Base-by-base conservation (phyloP, 2,113 vertebrate genomes). In the Lepus timidus region DNA sequence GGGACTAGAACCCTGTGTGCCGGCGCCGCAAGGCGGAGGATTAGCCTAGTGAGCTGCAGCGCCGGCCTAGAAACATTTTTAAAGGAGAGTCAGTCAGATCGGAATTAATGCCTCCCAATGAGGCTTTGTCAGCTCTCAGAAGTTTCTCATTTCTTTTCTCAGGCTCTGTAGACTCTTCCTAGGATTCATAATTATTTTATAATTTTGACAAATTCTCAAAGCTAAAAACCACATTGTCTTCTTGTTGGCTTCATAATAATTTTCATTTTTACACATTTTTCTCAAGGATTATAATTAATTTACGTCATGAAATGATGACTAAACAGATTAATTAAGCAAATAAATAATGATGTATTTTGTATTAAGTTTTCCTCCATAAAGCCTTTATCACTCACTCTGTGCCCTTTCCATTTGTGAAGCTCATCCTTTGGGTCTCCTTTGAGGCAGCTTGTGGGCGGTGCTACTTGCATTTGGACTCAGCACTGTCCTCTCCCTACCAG, bases 251-350 rank as follows among this genome's bases (percentile, higher is more conserved):
- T 81, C 27, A 61, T 62, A 71, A 27, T 62, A 14, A 27, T 80
- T 94, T 25, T 93, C n/a, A 68, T 39, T 86, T 78, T 91, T 23
- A 86, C 10, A 6, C 61, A 5, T 82, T 78, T 91, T 94, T 92
- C 39, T 90, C 74, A 58, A 78, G 19, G 8, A 62, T 74, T 82
- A 49, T 67, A 85, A 36, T 27, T 82, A 25, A 29, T 16, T 92
- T 76, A 75, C 22, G 11, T 71, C 27, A 74, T 58, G 16, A 67
- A 49, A 19, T 86, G 65, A 67, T 62, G 23, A 79, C 29, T 68
- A 68, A 49, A 82, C 23, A 68, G 39, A 44, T 29, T 33, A 31
- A 39, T 52, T 78, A 61, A 44, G 73, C 19, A 76, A 61, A 82
- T 44, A 39, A 58, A 29, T 31, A 20, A 39, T 90, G 12, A 61